Evolutionary conservation across 2,113 vertebrate species (phyloP).

Genomic region (Tympanuchus pallidicinctus): DNA sequence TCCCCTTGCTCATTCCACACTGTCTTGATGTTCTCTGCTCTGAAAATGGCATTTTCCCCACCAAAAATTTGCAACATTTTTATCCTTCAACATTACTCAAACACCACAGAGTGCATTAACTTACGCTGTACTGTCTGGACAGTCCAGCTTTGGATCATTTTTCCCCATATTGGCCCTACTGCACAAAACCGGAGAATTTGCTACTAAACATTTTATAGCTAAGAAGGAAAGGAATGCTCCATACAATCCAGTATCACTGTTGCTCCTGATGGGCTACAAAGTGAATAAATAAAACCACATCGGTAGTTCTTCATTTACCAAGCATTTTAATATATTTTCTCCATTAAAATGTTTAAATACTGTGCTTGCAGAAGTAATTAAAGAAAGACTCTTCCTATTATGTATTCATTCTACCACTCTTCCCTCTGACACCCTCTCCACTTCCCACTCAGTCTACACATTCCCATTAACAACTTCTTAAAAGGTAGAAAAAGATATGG

Average conservation of each 20-base stretch:
- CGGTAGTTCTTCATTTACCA: neutral
- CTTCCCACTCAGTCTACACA: neutral
- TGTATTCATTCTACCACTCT: neutral
- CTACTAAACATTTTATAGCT: neutral
- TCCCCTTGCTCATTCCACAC: neutral
- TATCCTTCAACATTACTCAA: neutral
- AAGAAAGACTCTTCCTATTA: neutral
- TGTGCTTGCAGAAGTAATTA: neutral
- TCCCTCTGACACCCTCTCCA: too few species aligned
- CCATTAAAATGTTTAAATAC: neutral
- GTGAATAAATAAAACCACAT: neutral
- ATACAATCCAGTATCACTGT: neutral
- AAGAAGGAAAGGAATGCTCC: neutral
- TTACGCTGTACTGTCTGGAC: neutral
- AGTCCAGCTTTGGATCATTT: neutral
- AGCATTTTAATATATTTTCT: neutral
- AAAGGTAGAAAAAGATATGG: constrained; percentile 39
- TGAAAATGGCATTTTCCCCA: neutral
- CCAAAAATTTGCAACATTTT: neutral
- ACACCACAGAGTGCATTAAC: neutral
- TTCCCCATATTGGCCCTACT: neutral
- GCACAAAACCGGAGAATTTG: neutral
- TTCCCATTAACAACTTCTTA: constrained; percentile 15
- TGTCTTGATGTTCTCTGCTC: neutral
- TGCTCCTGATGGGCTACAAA: neutral